Conservation (phyloP, 2,888 invertebrate species). For the Mythimna lalbum region DNA sequence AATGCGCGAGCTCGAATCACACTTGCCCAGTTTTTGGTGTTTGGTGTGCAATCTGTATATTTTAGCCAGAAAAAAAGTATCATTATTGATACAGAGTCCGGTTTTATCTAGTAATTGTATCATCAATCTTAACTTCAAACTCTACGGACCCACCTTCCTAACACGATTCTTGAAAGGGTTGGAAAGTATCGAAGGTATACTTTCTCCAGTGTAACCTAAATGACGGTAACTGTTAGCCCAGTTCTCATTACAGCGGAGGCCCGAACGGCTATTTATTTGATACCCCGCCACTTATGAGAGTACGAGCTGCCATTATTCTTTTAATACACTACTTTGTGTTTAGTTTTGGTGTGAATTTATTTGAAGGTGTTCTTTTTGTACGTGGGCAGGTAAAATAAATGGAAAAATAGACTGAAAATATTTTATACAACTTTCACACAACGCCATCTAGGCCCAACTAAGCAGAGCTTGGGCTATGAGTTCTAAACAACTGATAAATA, state of each 20-base stretch:
- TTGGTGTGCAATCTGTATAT: no score
- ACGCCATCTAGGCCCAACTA: no score
- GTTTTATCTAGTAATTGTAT: constrained; percentile 10
- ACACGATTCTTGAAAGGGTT: constrained; percentile 45
- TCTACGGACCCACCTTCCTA: constrained; percentile 5
- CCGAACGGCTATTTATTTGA: constrained; percentile 66
- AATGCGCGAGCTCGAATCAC: no score
- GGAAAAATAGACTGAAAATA: background rate
- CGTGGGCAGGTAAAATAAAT: background rate
- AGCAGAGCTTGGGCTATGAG: no score
- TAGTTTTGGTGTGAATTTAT: constrained; percentile 23
- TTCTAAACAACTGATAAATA: no score
- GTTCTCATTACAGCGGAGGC: constrained; percentile 58
- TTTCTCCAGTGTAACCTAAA: constrained; percentile 50
- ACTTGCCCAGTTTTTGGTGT: no score
- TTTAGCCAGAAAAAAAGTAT: no score
- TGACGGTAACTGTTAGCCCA: constrained; percentile 58
- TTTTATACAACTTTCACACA: no score
- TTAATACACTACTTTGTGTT: constrained; percentile 55
- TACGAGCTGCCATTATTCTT: constrained; percentile 61
- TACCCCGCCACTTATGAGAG: constrained; percentile 60
- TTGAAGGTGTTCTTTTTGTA: constrained; percentile 11
- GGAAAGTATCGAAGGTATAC: constrained; percentile 12
- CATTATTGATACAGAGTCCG: no score
- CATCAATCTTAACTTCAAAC: constrained; percentile 16